These are phyloP conservation scores for Morelia viridis DNA, from an alignment of 2,797 vertebrate genomes.

Conservation along the genomic window DNA sequence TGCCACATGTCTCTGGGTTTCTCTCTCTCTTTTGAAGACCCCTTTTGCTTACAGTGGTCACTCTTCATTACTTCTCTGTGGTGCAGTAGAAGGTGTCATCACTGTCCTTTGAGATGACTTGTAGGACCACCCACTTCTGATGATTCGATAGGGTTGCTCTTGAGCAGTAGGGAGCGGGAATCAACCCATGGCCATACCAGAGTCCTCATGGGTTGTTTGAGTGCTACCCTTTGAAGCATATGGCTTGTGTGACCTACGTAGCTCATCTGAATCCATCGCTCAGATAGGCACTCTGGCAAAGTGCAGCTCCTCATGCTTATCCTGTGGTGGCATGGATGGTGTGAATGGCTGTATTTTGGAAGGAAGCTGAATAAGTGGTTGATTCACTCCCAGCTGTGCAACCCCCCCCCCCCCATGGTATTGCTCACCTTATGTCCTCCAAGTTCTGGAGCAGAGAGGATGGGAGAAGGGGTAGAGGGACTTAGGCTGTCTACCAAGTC, in stretches of 20 bases:
- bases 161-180: no score
- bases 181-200: no score
- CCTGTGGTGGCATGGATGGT: no score
- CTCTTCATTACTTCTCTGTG: not conserved
- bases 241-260: not conserved
- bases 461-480: not conserved
- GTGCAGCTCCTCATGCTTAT: not conserved
- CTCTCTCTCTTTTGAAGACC: not conserved
- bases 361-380: not conserved
- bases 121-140: not conserved
- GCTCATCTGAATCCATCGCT: not conserved
- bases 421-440: not conserved
- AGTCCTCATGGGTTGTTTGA: no score
- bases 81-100: no score
- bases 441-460: no score
- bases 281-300: not conserved
- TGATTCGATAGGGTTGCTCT: not conserved
- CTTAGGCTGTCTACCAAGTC: not conserved
- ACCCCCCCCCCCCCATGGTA: no score
- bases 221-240: not conserved
- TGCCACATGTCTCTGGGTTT: not conserved
- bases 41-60: not conserved
- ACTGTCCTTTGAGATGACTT: not conserved
- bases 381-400: not conserved
- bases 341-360: not conserved